A percentile compares a stretch with the other conserved stretches of the same genome.
Evolutionary conservation across 1,140 invertebrate species (phyloP).

Genomic region (Eciton burchellii): DNA sequence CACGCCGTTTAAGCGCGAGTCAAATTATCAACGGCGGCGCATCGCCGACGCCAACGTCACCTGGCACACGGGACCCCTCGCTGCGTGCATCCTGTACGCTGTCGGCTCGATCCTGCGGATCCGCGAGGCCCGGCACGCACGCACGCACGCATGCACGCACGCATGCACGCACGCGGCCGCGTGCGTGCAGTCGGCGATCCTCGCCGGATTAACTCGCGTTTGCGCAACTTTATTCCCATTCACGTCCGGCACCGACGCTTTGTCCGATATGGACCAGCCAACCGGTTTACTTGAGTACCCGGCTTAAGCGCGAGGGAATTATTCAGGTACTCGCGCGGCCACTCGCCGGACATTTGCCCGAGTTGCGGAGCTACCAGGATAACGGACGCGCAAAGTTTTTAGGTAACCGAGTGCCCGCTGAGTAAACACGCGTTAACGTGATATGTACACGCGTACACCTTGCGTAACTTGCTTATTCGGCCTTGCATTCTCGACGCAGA

Average conservation of each 20-base stretch:
- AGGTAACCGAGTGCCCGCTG: too few species aligned
- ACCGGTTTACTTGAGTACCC: background rate
- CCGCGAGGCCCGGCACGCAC: constrained; percentile 18
- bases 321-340: too few species aligned
- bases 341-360: too few species aligned
- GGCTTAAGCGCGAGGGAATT: background rate
- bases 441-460: background rate
- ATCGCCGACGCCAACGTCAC: constrained; percentile 68
- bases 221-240: constrained; percentile 7
- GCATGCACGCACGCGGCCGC: constrained; percentile 1
- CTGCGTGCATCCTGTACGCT: constrained; percentile 7
- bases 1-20: constrained; percentile 53
- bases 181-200: constrained; percentile 15
- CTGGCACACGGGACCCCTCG: constrained; percentile 68
- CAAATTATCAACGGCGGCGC: constrained; percentile 57
- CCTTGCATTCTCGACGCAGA: too few species aligned
- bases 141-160: constrained; percentile 11
- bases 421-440: too few species aligned
- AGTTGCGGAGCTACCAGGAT: too few species aligned
- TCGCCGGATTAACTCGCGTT: constrained; percentile 25
- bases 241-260: background rate
- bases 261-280: background rate
- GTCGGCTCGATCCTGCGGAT: constrained; percentile 27
- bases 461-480: background rate
- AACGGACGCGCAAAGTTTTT: too few species aligned